A percentile compares a stretch with the other conserved stretches of the same genome.
Conservation (phyloP, 2,113 vertebrate species). For the Ciconia boyciana region DNA sequence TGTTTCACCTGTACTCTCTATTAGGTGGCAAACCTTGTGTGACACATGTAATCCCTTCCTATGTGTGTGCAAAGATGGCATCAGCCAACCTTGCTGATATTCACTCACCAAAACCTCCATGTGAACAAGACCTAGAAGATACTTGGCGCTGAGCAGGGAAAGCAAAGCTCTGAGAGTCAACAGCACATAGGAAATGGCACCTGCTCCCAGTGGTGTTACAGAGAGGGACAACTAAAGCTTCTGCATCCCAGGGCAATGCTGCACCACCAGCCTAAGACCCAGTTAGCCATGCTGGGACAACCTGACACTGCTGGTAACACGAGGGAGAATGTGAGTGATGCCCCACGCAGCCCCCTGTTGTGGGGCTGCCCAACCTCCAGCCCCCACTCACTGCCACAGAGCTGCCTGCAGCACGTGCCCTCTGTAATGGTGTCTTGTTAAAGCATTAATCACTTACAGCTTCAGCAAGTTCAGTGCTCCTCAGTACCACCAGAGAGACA, state of each 20-base stretch:
- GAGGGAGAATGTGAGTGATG: fast-evolving
- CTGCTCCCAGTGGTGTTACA: neutral
- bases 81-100: neutral
- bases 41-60: neutral
- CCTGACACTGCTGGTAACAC: neutral
- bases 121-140: neutral
- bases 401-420: neutral
- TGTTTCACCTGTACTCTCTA: neutral
- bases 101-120: neutral
- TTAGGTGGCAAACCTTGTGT: neutral
- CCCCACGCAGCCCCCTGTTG: neutral
- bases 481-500: neutral
- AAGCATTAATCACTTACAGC: neutral
- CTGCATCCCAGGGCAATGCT: neutral
- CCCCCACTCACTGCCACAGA: neutral
- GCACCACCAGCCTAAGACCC: neutral
- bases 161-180: neutral
- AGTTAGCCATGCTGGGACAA: neutral
- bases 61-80: neutral
- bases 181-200: neutral
- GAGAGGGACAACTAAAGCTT: neutral
- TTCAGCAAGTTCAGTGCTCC: neutral
- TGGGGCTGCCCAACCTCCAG: neutral
- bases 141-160: neutral
- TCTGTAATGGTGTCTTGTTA: fast-evolving